Conservation (phyloP, 1,140 invertebrate genomes). For the Pseudomyrmex gracilis region DNA sequence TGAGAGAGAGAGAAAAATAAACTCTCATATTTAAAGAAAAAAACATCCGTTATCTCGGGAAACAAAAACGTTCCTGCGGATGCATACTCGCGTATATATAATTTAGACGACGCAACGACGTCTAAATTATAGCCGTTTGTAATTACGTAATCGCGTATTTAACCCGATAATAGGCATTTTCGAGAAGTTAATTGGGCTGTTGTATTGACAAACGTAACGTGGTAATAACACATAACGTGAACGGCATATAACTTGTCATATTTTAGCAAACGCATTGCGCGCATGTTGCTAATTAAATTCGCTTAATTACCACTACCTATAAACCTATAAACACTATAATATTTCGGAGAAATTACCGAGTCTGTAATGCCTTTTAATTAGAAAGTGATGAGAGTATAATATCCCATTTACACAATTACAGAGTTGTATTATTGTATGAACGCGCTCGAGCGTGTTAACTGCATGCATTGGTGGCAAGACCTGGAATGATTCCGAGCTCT, state of each 20-base stretch:
- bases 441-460: background rate
- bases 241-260: background rate
- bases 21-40: too few species aligned
- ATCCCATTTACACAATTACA: conserved; percentile 6
- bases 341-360: background rate
- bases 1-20: too few species aligned
- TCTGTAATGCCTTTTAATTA: background rate
- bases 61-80: too few species aligned
- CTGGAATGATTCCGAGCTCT: background rate
- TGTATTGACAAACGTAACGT: conserved; percentile 12
- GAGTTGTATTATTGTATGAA: conserved; percentile 3
- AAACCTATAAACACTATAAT: background rate
- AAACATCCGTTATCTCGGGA: too few species aligned
- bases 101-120: conserved; percentile 18
- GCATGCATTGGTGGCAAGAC: background rate
- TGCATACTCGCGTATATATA: too few species aligned
- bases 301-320: conserved; percentile 8
- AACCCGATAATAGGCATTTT: background rate
- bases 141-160: conserved; percentile 23
- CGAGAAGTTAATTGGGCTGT: conserved; percentile 3
- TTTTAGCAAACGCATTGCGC: background rate
- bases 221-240: background rate
- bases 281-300: conserved; percentile 9
- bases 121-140: background rate
- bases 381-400: background rate